Evolutionary conservation across 2,797 vertebrate species (phyloP), one percentile per base, ranked within the genome.

Genomic region (Micrastur ruficollis): DNA sequence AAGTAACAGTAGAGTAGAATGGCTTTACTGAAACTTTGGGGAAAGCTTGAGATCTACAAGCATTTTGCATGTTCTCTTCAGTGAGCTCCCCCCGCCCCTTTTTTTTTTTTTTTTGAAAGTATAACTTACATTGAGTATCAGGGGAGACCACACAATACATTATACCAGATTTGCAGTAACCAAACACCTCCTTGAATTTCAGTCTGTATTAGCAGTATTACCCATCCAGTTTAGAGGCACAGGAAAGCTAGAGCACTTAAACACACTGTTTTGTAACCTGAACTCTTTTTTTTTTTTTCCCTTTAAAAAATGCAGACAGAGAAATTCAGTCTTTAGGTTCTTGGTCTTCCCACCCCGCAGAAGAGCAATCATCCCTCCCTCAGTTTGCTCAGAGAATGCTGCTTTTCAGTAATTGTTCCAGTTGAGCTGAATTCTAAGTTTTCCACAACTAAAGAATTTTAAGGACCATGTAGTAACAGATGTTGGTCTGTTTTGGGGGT

Each of bases 191-290:
- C 85, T 89, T 22, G 79, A 72, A 56, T 72, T 94, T 88, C 81
- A 68, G n/a, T 27, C 74, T 1, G 0, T 21, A 15, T 32, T 17
- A 59, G 56, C 58, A 75, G 66, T 76, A 73, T n/a, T 70, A 76
- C 70, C 55, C 36, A 44, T 21, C 55, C 46, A 29, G 52, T 78
- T 74, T 40, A 92, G 96, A 97, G 95, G 96, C 97, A 97, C 92
- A 96, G 75, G 79, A 95, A 93, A 97, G 72, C 46, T 38, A 66
- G 74, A 95, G 61, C 94, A 95, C 94, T 94, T 92, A 40, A 94
- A 81, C 53, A 74, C 22, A 38, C 44, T 15, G 34, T 71, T 97
- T 94, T 59, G 11, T 70, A 95, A 55, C 66, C 62, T 38, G 31
- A 92, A 78, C 34, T 38, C n/a, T n/a, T n/a, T 58, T 40, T 84